Evolutionary conservation across 2,888 invertebrate species (phyloP).

Genomic region (Latrodectus elegans): DNA sequence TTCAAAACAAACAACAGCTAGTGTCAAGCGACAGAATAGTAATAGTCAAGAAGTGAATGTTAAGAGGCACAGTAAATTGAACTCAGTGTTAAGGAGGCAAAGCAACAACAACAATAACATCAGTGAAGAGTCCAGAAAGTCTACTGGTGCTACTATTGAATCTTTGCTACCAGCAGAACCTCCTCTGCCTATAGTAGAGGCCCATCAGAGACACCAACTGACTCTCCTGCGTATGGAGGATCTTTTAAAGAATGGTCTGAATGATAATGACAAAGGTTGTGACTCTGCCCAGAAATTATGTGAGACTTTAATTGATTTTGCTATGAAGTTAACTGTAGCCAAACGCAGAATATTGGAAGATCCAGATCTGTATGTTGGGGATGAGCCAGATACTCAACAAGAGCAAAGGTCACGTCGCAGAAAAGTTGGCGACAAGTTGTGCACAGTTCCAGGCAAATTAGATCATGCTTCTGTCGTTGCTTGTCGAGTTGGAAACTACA

Average conservation of each 20-base stretch:
- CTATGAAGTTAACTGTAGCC: constrained; percentile 85
- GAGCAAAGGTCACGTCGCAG: constrained; percentile 80
- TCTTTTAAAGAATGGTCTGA: constrained; percentile 82
- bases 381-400: constrained; percentile 66
- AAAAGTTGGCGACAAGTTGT: constrained; percentile 83
- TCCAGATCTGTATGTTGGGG: constrained; percentile 81
- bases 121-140: constrained; percentile 4
- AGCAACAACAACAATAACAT: constrained; percentile 34
- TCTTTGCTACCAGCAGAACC: constrained; percentile 20
- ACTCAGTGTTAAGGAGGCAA: constrained; percentile 43
- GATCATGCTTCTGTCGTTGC: constrained; percentile 93
- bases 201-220: constrained; percentile 84
- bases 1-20: constrained; percentile 18
- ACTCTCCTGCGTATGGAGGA: constrained; percentile 85
- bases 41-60: constrained; percentile 48
- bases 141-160: neutral
- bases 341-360: constrained; percentile 89
- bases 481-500: constrained; percentile 81
- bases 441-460: constrained; percentile 88
- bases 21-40: constrained; percentile 51
- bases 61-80: constrained; percentile 51
- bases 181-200: constrained; percentile 81
- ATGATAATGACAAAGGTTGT: constrained; percentile 78
- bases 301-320: constrained; percentile 85
- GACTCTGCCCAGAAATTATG: constrained; percentile 81